phyloP scores from a whole-genome alignment of 35 echinoderm and acorn worm genomes.

The Nesometra sesokonis region DNA sequence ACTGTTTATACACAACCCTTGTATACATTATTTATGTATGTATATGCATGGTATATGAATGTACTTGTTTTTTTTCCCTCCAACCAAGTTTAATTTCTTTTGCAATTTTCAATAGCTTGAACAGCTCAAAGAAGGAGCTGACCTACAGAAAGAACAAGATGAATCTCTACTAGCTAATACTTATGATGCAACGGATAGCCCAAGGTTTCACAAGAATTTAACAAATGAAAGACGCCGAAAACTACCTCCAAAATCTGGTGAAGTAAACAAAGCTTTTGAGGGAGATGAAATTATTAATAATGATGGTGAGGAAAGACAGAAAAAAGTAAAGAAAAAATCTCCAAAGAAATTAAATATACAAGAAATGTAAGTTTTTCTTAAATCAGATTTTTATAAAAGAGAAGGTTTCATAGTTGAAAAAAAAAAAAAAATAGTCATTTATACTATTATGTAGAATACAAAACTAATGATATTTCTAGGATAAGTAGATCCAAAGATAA shows the following conservation, averaged over 20 bases:
- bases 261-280: slow-evolving; percentile 46
- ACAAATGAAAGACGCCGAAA: slow-evolving; percentile 64
- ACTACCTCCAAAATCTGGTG: slow-evolving; percentile 66
- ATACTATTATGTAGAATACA: too few species aligned
- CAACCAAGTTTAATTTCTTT: neutral
- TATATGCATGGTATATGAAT: too few species aligned
- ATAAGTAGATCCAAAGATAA: too few species aligned
- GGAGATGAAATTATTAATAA: slow-evolving; percentile 28
- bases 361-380: neutral
- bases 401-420: neutral
- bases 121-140: slow-evolving; percentile 51
- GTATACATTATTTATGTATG: too few species aligned
- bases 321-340: neutral
- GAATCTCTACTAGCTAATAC: slow-evolving; percentile 51
- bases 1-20: too few species aligned
- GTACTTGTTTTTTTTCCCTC: too few species aligned
- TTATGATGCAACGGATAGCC: slow-evolving; percentile 60
- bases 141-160: slow-evolving; percentile 58
- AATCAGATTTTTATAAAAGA: neutral
- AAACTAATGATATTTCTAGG: too few species aligned
- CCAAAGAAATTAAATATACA: neutral
- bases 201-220: slow-evolving; percentile 68
- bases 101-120: slow-evolving; percentile 35
- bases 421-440: too few species aligned
- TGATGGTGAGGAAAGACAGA: neutral